Percentiles rank a stretch among this genome's conserved stretches.
Evolutionary conservation across 2,113 vertebrate genomes (phyloP).

Genomic region (Picathartes gymnocephalus): DNA sequence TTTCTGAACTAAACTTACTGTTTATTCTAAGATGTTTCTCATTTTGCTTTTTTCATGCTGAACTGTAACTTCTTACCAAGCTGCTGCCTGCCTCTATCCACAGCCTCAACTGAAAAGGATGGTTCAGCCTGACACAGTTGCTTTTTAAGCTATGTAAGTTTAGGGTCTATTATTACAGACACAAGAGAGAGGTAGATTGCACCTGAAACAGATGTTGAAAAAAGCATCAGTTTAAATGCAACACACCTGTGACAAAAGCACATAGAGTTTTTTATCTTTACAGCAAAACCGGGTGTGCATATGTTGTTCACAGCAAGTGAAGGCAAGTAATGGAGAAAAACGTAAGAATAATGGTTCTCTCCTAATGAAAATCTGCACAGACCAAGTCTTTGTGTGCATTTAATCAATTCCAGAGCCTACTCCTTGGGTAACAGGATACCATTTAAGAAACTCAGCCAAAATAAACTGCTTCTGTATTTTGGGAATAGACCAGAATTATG

Average conservation of each 20-base stretch:
- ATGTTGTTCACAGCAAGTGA: not conserved
- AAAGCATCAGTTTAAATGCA: not conserved
- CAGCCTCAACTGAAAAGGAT: not conserved
- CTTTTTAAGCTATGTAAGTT: not conserved
- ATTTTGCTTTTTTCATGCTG: not conserved
- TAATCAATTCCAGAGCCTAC: constrained; percentile 42
- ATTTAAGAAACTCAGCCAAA: constrained; percentile 20
- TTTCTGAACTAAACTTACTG: not conserved
- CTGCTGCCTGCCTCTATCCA: not conserved
- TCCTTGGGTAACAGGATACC: not conserved
- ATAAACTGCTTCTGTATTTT: constrained; percentile 38
- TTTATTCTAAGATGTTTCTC: not conserved
- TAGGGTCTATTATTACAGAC: not conserved
- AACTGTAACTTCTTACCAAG: not conserved
- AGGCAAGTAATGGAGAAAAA: not conserved
- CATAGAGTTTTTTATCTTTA: not conserved
- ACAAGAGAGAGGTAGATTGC: not conserved
- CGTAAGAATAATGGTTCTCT: not conserved
- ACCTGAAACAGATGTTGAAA: not conserved
- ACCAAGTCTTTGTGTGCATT: not conserved
- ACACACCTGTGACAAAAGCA: not conserved
- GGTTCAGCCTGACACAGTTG: not conserved
- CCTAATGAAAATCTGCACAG: not conserved
- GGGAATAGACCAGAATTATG: not conserved
- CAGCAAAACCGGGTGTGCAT: not conserved